Percentiles rank a stretch among this genome's conserved stretches.
Evolutionary conservation across 1,140 invertebrate species (phyloP).

Genomic region (Hyposmocoma kahamanoa): DNA sequence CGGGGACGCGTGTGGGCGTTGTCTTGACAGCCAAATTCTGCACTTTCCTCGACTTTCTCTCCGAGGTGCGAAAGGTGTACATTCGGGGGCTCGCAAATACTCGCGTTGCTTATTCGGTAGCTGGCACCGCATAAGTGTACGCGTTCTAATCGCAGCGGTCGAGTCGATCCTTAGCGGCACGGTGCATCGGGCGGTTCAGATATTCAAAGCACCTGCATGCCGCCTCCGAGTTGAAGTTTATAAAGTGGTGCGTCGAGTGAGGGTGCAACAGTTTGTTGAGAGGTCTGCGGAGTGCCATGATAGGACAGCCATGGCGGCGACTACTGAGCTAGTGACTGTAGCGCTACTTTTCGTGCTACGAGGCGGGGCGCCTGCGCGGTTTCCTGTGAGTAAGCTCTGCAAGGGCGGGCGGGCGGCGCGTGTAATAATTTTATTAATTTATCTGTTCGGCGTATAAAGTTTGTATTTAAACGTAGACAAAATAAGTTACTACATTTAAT

Average conservation of each 20-base stretch:
- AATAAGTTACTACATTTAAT: too few relatives aligned
- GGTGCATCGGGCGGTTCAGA: constrained; percentile 46
- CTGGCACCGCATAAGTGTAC: constrained; percentile 61
- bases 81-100: constrained; percentile 58
- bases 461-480: too few relatives aligned
- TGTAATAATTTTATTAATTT: too few relatives aligned
- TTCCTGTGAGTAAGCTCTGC: constrained; percentile 52
- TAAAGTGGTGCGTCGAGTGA: constrained; percentile 32
- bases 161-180: constrained; percentile 19
- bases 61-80: constrained; percentile 69
- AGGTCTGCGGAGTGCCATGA: constrained; percentile 41
- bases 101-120: constrained; percentile 67
- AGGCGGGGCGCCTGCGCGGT: constrained; percentile 49
- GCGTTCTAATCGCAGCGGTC: constrained; percentile 52
- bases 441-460: too few relatives aligned
- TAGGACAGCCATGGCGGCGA: constrained; percentile 33
- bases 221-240: constrained; percentile 38
- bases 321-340: constrained; percentile 38
- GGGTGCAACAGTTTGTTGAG: constrained; percentile 14
- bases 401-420: constrained; percentile 45
- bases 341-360: constrained; percentile 50
- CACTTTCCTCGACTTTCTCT: constrained; percentile 73
- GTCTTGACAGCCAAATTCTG: constrained; percentile 68
- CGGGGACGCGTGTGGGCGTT: constrained; percentile 62
- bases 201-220: constrained; percentile 69